phyloP scores from a whole-genome alignment of 2,113 vertebrate genomes.

The Chlorocebus sabaeus region DNA sequence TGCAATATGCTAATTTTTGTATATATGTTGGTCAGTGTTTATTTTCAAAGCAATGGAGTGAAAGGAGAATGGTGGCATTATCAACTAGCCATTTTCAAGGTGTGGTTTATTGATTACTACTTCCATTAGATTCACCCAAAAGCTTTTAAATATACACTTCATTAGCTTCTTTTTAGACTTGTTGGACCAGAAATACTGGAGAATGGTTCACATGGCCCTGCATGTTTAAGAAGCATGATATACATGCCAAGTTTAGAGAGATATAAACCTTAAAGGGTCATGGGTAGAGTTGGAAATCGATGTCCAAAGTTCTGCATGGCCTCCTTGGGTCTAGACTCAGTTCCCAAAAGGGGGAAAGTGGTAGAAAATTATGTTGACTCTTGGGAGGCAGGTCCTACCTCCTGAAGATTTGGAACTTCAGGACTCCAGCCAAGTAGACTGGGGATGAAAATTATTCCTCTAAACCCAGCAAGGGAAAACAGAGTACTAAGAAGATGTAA shows the following conservation, averaged over 20 bases:
- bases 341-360: background rate
- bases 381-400: background rate
- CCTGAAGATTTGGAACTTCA: too few species aligned
- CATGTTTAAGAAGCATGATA: fast-evolving
- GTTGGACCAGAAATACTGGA: background rate
- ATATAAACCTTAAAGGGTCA: background rate
- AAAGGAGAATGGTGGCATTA: background rate
- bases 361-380: background rate
- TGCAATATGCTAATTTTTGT: background rate
- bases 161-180: fast-evolving
- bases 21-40: background rate
- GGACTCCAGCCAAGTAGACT: background rate
- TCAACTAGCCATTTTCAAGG: background rate
- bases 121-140: background rate
- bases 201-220: background rate
- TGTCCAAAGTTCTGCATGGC: background rate
- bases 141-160: too few species aligned
- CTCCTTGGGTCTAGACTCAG: background rate
- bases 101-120: background rate
- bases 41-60: background rate
- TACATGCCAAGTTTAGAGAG: background rate
- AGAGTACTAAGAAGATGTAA: fast-evolving
- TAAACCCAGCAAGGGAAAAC: too few species aligned
- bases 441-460: background rate
- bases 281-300: too few species aligned